These are phyloP conservation scores for Caenorhabditis sp. DNA, from an alignment of 2,888 invertebrate genomes.

Conservation along the genomic window DNA sequence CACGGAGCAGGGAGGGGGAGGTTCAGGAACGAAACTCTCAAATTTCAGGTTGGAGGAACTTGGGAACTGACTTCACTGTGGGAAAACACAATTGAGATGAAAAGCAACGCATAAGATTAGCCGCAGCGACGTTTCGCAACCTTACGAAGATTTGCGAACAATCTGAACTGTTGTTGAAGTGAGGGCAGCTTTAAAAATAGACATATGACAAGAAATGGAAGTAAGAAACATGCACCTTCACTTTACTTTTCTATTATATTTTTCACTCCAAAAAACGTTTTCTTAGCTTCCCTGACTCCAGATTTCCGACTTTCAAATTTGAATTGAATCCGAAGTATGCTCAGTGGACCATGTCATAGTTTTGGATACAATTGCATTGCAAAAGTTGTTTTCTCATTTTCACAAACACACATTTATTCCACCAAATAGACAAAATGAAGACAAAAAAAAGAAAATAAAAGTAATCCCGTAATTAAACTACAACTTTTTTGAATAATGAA, in stretches of 20 bases:
- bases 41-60: not conserved
- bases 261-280: not conserved
- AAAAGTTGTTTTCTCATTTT: too few relatives aligned
- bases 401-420: conserved; percentile 2
- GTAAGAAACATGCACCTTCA: not conserved
- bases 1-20: not conserved
- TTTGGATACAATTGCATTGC: not conserved
- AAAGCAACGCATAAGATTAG: not conserved
- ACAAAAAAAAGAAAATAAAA: not conserved
- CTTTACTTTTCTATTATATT: not conserved
- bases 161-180: too few relatives aligned
- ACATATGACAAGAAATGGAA: not conserved
- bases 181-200: too few relatives aligned
- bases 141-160: too few relatives aligned
- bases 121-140: too few relatives aligned
- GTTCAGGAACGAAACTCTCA: not conserved
- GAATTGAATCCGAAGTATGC: conserved; percentile 22
- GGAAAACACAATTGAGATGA: too few relatives aligned
- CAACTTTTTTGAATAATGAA: too few relatives aligned
- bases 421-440: conserved; percentile 3
- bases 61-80: not conserved
- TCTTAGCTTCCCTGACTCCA: not conserved
- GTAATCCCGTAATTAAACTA: too few relatives aligned
- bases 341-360: conserved; percentile 35
- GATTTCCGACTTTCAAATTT: not conserved